These are phyloP conservation scores for Drosophila melanosoma DNA, from an alignment of 2,888 invertebrate genomes.

Conservation along the genomic window DNA sequence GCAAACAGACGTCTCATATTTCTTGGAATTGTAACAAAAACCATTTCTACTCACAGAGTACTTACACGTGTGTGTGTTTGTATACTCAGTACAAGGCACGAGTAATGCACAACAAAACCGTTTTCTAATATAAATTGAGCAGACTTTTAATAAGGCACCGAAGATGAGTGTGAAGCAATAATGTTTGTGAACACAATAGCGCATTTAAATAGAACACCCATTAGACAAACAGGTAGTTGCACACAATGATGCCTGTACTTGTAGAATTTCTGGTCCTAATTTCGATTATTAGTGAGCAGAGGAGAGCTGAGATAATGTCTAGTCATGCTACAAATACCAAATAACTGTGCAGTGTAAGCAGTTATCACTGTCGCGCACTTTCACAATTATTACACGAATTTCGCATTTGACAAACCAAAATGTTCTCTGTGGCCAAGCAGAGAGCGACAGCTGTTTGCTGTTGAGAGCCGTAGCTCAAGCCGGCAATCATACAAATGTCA, in stretches of 20 bases:
- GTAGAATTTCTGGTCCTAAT: not conserved
- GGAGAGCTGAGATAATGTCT: no score
- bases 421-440: conserved; percentile 32
- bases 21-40: conserved; percentile 42
- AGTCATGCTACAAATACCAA: not conserved
- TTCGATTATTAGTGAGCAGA: not conserved
- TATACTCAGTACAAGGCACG: conserved; percentile 17
- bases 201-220: conserved; percentile 11
- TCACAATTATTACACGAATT: conserved; percentile 65
- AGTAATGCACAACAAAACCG: conserved; percentile 22
- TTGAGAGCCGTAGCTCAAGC: conserved; percentile 29
- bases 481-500: conserved; percentile 13
- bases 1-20: conserved; percentile 26
- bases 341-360: conserved; percentile 44
- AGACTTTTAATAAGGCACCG: conserved; percentile 46
- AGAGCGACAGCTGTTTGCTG: conserved; percentile 1
- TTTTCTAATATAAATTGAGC: conserved; percentile 22
- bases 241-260: not conserved
- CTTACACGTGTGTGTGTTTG: conserved; percentile 6
- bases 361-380: conserved; percentile 61
- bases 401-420: conserved; percentile 52
- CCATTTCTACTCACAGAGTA: conserved; percentile 29
- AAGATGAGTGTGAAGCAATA: conserved; percentile 5
- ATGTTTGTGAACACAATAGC: conserved; percentile 12
- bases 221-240: conserved; percentile 12